phyloP scores from a whole-genome alignment of 2,888 invertebrate species.

The Nemoura dubitans region DNA sequence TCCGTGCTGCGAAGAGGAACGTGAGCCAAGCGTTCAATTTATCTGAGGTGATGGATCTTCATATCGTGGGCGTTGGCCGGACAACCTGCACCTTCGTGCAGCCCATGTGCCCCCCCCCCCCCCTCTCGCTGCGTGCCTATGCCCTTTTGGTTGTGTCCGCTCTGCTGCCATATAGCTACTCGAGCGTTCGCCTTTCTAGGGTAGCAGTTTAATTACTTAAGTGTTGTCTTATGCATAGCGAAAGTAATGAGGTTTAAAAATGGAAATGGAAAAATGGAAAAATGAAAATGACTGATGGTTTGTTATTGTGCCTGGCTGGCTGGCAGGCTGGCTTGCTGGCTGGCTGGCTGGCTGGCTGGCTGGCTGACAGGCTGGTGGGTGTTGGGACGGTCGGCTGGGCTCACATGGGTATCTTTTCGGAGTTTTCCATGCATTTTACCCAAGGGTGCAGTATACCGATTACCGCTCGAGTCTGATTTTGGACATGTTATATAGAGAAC shows the following conservation, averaged over 20 bases:
- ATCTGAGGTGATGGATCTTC: slow-evolving; percentile 26
- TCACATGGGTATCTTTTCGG: no score
- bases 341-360: no score
- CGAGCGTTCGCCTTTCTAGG: background rate
- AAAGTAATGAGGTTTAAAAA: background rate
- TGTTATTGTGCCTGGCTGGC: no score
- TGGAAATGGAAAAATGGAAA: background rate
- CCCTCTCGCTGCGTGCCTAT: background rate
- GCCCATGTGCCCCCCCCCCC: background rate
- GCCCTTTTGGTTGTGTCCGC: background rate
- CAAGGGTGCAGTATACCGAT: no score
- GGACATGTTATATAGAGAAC: no score
- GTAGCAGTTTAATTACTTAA: background rate
- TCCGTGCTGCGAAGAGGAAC: background rate
- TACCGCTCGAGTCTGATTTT: no score
- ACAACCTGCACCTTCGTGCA: background rate
- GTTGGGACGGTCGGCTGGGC: no score
- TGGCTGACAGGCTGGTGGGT: no score
- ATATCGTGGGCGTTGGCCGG: background rate
- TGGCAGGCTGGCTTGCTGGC: no score
- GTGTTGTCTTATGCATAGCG: background rate
- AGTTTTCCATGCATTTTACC: no score
- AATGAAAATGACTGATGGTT: background rate
- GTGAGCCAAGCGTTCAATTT: slow-evolving; percentile 10
- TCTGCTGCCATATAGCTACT: background rate